Base-by-base conservation (phyloP, 2,797 vertebrate species). In the Siniperca undulata region DNA sequence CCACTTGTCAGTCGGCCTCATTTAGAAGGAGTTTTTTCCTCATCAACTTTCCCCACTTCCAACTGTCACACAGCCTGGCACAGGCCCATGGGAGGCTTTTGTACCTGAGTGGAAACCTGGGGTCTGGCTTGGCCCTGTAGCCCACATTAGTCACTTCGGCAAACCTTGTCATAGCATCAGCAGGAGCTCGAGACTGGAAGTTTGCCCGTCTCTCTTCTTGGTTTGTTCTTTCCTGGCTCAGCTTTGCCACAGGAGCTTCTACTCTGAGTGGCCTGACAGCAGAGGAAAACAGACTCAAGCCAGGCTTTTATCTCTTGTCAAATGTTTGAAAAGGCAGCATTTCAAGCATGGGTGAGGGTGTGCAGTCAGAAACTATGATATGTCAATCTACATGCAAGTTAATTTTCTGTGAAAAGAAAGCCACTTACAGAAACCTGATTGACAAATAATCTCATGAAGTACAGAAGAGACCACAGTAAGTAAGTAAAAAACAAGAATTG, bases 101-200 rank as follows among this genome's bases (percentile, higher is more conserved):
- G 70, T 60, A 79, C 64, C 50, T n/a, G 56, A 38, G 50, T 89
- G 79, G 75, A 89, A 80, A 80, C 59, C 56, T 44, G 27, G 59
- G 61, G 42, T 77, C 74, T 77, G 74, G 50, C 48, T 74, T 65
- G 50, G 65, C 38, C 27, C 56, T 55, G 71, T 24, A 46, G 71
- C 55, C 61, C 73, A 78, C 69, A 83, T 85, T 58, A 81, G 61
- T 70, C 62, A 79, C 80, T 78, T 82, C 46, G 72, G 50, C 62
- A 74, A 89, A 83, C 67, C 53, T 70, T 85, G 74, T 84, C 66
- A 50, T 46, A 55, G 58, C 46, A 46, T 76, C 76, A 20, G 24
- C 64, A 30, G 19, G 24, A 61, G 12, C 71, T 56, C 1, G 24
- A 77, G 65, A 64, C 79, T 67, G 83, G 82, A 88, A 50, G 69